These are phyloP conservation scores for Dendrocincla tyrannina DNA, from an alignment of 2,797 vertebrate genomes.

Conservation along the genomic window DNA sequence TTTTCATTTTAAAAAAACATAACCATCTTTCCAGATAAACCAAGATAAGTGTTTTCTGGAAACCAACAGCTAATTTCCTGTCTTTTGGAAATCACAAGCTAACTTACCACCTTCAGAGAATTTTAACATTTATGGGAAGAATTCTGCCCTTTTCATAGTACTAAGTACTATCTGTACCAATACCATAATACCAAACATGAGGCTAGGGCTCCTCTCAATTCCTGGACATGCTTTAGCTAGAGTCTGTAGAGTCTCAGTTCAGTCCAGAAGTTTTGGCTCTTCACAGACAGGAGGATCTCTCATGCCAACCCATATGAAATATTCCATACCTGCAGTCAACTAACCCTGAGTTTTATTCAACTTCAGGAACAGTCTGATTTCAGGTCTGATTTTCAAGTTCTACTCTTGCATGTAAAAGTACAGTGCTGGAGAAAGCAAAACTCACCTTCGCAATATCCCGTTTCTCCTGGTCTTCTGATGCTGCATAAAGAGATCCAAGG, in stretches of 20 bases:
- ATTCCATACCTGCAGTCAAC: background rate
- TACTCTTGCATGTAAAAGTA: background rate
- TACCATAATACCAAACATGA: background rate
- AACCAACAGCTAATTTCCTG: background rate
- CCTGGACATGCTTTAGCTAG: background rate
- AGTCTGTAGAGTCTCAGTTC: background rate
- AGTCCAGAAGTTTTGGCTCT: background rate
- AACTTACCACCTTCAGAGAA: background rate
- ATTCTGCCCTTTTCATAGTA: background rate
- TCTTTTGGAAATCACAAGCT: background rate
- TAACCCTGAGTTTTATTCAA: background rate
- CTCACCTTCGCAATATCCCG: slow-evolving; percentile 94
- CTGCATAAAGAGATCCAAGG: slow-evolving; percentile 95
- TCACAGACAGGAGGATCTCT: background rate
- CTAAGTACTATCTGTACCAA: background rate
- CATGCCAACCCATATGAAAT: background rate
- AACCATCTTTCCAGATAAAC: background rate
- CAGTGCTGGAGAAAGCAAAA: background rate
- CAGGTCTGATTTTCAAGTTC: background rate
- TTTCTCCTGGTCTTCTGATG: slow-evolving; percentile 98
- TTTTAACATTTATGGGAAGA: background rate
- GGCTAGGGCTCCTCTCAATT: background rate
- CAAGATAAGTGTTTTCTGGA: background rate
- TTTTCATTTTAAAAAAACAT: background rate
- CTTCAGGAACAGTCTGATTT: background rate